Conservation (phyloP, 2,888 invertebrate genomes). For the Diloba caeruleocephala region DNA sequence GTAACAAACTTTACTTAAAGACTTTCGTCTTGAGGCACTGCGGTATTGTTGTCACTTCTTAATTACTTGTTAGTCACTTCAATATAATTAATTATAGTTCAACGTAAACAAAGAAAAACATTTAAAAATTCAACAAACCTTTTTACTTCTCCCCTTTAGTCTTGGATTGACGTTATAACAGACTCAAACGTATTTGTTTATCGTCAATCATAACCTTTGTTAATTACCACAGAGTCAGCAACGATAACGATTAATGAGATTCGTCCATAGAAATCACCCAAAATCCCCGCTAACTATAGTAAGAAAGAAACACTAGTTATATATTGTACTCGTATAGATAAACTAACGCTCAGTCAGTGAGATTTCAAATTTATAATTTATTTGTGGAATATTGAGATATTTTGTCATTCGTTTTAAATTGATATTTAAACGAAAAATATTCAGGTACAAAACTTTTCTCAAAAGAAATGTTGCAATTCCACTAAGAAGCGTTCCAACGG, state of each 20-base stretch:
- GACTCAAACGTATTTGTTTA: constrained; percentile 25
- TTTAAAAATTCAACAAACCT: too few species aligned
- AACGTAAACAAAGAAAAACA: too few species aligned
- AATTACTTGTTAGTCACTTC: too few species aligned
- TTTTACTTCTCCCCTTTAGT: too few species aligned
- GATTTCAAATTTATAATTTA: constrained; percentile 1
- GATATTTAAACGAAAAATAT: constrained; percentile 64
- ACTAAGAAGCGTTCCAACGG: constrained; percentile 75
- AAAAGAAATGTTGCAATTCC: constrained; percentile 71
- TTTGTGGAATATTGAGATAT: constrained; percentile 7
- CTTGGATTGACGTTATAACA: constrained; percentile 22
- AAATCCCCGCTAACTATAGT: constrained; percentile 11
- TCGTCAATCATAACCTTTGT: constrained; percentile 29
- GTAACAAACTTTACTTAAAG: too few species aligned
- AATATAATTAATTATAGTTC: too few species aligned
- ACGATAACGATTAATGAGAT: constrained; percentile 19
- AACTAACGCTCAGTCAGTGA: constrained; percentile 1
- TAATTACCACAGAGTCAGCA: constrained; percentile 28
- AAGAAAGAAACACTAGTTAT: constrained; percentile 5
- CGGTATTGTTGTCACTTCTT: too few species aligned
- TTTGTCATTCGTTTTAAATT: constrained; percentile 38
- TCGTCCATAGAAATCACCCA: constrained; percentile 4
- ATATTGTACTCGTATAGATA: too few species aligned
- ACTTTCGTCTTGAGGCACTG: too few species aligned
- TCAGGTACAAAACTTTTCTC: constrained; percentile 63